Conservation (phyloP, 37 sponge, comb jelly and placozoan genomes). For the Cliona cf. orientalis region DNA sequence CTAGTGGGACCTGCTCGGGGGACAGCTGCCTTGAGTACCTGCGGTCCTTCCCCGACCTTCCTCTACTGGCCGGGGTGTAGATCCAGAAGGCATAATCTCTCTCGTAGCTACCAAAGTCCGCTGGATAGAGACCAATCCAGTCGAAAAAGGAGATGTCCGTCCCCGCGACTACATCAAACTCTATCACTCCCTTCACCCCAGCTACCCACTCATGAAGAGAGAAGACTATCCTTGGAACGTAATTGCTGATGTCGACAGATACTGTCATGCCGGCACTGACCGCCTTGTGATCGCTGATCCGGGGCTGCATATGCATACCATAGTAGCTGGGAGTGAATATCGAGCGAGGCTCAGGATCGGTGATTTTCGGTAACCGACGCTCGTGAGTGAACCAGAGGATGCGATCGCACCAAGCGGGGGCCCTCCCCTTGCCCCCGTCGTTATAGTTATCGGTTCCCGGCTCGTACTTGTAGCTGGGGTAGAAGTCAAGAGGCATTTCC, state of each 20-base stretch:
- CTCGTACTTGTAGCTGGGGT: slow-evolving; percentile 74
- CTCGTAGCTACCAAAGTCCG: slow-evolving; percentile 42
- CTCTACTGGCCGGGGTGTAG: slow-evolving; percentile 38
- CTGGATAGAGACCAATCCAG: slow-evolving; percentile 74
- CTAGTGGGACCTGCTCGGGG: slow-evolving; percentile 30
- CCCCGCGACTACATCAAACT: slow-evolving; percentile 42
- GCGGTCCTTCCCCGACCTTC: neutral
- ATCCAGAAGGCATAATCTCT: slow-evolving; percentile 57
- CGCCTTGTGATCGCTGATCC: slow-evolving; percentile 84
- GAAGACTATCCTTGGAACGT: slow-evolving; percentile 50
- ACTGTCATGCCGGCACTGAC: slow-evolving; percentile 65
- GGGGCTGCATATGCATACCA: slow-evolving; percentile 61
- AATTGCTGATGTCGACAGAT: slow-evolving; percentile 24
- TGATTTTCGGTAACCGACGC: slow-evolving; percentile 30
- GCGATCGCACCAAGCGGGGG: slow-evolving; percentile 87
- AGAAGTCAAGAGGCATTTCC: slow-evolving; percentile 68
- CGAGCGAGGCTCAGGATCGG: slow-evolving; percentile 26
- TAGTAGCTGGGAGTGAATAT: slow-evolving; percentile 43
- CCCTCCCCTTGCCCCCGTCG: slow-evolving; percentile 61
- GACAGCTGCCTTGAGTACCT: slow-evolving; percentile 18
- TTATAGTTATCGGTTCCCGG: slow-evolving; percentile 57
- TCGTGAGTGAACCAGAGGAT: slow-evolving; percentile 75
- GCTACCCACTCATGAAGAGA: slow-evolving; percentile 45
- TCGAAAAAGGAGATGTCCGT: slow-evolving; percentile 63
- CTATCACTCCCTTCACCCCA: slow-evolving; percentile 28